A percentile compares a stretch with the other conserved stretches of the same genome.
These are phyloP conservation scores for Malurus alboscapulatus DNA, from an alignment of 2,113 vertebrate genomes.

Conservation along the genomic window DNA sequence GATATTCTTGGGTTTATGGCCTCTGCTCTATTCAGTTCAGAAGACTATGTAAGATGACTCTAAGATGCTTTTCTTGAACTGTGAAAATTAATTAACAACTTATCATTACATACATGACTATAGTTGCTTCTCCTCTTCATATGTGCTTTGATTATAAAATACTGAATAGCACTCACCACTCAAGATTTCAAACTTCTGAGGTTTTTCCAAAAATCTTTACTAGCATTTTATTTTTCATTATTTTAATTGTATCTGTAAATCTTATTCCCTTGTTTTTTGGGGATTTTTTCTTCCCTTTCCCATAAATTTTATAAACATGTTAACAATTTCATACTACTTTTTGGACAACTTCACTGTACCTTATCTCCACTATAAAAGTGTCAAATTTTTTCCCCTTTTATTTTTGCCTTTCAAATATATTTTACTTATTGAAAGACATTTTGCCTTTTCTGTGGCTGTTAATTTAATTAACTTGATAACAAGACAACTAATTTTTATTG, in stretches of 20 bases:
- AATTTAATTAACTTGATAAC: not conserved
- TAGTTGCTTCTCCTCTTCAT: not conserved
- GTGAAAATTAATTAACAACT: not conserved
- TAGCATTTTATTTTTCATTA: not conserved
- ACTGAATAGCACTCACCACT: not conserved
- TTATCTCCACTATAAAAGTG: not conserved
- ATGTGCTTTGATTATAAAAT: not conserved
- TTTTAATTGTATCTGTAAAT: not conserved
- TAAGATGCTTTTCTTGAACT: not conserved
- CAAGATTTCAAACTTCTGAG: not conserved
- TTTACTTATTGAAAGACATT: not conserved
- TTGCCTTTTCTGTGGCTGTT: not conserved
- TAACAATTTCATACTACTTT: not conserved
- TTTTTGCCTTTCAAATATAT: not conserved
- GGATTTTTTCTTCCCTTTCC: not conserved
- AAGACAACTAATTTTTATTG: not conserved
- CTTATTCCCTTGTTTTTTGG: not conserved
- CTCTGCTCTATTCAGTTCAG: not conserved
- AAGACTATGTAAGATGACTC: not conserved
- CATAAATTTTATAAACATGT: not conserved
- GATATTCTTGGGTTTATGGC: not conserved
- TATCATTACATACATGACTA: not conserved
- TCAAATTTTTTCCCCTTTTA: accelerated
- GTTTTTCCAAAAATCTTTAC: not conserved
- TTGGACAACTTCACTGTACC: not conserved